A percentile compares a stretch with the other conserved stretches of the same genome.
These are phyloP conservation scores for Tupiocoris notatus DNA, from an alignment of 2,888 invertebrate genomes.

Conservation along the genomic window DNA sequence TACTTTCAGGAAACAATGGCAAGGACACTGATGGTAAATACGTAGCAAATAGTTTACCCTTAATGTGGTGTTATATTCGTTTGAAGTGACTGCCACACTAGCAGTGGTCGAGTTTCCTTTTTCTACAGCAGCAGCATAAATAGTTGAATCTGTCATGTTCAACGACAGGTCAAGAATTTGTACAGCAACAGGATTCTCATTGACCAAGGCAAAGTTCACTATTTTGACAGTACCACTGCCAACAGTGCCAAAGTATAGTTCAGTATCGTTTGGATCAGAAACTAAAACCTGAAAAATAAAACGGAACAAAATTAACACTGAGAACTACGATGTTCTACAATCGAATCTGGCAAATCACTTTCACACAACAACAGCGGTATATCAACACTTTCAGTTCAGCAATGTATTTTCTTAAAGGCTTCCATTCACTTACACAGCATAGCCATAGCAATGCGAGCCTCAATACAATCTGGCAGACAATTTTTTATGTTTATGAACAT, in stretches of 20 bases:
- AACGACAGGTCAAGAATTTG: slow-evolving; percentile 62
- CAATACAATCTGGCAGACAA: too few species aligned
- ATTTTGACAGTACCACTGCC: slow-evolving; percentile 66
- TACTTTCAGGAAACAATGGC: too few species aligned
- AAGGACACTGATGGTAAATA: slow-evolving; percentile 5
- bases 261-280: slow-evolving; percentile 46
- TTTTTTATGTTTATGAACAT: too few species aligned
- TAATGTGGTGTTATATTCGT: slow-evolving; percentile 37
- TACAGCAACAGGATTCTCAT: slow-evolving; percentile 73
- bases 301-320: too few species aligned
- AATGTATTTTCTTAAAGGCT: too few species aligned
- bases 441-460: too few species aligned
- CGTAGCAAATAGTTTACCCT: slow-evolving; percentile 39
- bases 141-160: slow-evolving; percentile 61
- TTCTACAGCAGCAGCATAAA: slow-evolving; percentile 60
- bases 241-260: slow-evolving; percentile 65
- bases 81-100: slow-evolving; percentile 24
- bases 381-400: too few species aligned
- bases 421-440: too few species aligned
- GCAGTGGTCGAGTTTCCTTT: slow-evolving; percentile 54
- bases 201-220: slow-evolving; percentile 69
- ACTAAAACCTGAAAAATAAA: slow-evolving; percentile 45
- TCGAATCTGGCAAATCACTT: too few species aligned
- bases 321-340: too few species aligned
- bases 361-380: too few species aligned